Evolutionary conservation across 1,140 invertebrate genomes (phyloP).

Genomic region (Macrosteles quadrilineatus): DNA sequence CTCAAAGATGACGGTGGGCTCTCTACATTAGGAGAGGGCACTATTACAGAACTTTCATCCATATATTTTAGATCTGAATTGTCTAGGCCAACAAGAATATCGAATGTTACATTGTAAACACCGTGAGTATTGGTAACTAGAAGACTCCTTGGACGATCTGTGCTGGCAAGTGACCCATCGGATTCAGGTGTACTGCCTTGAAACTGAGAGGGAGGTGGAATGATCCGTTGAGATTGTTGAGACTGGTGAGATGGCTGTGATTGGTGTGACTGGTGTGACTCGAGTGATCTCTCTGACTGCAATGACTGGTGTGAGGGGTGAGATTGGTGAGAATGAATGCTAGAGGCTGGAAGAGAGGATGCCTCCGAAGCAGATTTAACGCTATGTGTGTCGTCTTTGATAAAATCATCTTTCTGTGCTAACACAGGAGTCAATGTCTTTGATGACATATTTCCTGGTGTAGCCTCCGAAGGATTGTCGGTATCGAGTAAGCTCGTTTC

Average conservation of each 20-base stretch:
- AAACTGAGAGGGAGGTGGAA: conserved; percentile 73
- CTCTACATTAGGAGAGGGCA: conserved; percentile 73
- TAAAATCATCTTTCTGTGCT: conserved; percentile 35
- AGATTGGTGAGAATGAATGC: conserved; percentile 23
- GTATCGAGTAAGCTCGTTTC: conserved; percentile 64
- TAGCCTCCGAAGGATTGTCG: conserved; percentile 53
- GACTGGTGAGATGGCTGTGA: conserved; percentile 50
- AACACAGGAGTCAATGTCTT: conserved; percentile 52
- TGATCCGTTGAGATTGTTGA: conserved; percentile 54
- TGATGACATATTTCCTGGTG: conserved; percentile 50
- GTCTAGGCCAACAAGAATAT: conserved; percentile 74
- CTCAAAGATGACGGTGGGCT: conserved; percentile 68
- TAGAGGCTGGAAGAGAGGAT: conserved; percentile 50
- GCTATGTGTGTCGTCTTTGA: conserved; percentile 31
- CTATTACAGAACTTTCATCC: conserved; percentile 86
- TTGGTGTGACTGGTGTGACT: conserved; percentile 46
- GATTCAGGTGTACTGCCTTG: conserved; percentile 61
- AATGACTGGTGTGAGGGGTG: conserved; percentile 38
- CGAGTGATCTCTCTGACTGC: conserved; percentile 38
- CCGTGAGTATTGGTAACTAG: conserved; percentile 55
- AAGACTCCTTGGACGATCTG: conserved; percentile 59
- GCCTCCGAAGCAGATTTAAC: conserved; percentile 43
- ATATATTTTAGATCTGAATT: conserved; percentile 81
- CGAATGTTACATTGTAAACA: conserved; percentile 62
- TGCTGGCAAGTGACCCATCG: conserved; percentile 54